Conservation (phyloP, 2,113 vertebrate species). For the Hemibagrus wyckioides region DNA sequence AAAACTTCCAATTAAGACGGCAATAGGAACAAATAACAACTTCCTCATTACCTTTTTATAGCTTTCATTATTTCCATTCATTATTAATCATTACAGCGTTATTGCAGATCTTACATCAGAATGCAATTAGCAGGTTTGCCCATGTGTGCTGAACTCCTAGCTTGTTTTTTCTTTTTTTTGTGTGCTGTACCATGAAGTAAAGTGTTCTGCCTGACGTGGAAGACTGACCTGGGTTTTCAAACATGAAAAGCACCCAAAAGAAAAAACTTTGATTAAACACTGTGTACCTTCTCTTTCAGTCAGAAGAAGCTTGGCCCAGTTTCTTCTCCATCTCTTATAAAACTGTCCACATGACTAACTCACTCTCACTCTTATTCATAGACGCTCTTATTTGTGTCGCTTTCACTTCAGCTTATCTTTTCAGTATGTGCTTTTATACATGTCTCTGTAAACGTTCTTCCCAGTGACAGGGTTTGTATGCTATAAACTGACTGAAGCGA, state of each 20-base stretch:
- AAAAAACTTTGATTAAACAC: not conserved
- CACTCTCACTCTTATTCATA: constrained; percentile 17
- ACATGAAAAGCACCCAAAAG: not conserved
- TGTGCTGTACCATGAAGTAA: not conserved
- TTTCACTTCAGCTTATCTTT: constrained; percentile 4
- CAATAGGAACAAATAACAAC: not conserved
- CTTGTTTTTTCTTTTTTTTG: not conserved
- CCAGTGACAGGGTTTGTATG: not conserved
- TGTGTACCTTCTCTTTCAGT: not conserved
- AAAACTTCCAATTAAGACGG: constrained; percentile 6
- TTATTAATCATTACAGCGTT: constrained; percentile 20
- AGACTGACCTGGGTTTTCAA: not conserved
- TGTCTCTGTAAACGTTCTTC: not conserved
- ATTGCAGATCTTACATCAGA: constrained; percentile 2
- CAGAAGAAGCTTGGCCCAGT: constrained; percentile 2
- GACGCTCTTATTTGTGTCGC: not conserved
- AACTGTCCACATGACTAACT: constrained; percentile 5
- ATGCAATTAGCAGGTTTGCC: constrained; percentile 12
- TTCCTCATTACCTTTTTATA: constrained; percentile 5
- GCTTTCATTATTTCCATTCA: constrained; percentile 18
- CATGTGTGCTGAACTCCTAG: constrained; percentile 1
- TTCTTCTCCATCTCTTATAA: not conserved
- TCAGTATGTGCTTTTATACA: constrained; percentile 12
- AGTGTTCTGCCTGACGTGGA: not conserved
- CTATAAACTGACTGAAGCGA: constrained; percentile 5